Percentiles rank a stretch among this genome's conserved stretches.
phyloP scores from a whole-genome alignment of 2,113 vertebrate genomes.

The Gambusia holbrooki region DNA sequence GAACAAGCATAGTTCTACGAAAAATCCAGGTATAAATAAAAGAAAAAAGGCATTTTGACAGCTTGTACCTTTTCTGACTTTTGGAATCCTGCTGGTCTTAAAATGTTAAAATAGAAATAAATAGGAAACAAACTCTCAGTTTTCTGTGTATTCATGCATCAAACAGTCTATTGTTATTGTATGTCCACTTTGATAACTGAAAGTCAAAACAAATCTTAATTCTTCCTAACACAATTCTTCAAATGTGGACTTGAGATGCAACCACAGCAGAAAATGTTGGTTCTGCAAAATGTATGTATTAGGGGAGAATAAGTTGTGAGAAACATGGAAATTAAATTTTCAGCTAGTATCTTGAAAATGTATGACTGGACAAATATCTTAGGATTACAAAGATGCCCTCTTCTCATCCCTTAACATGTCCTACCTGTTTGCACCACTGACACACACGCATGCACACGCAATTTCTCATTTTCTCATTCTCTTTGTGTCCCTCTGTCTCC shows the following conservation, averaged over 20 bases:
- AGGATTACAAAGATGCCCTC: too few relatives aligned
- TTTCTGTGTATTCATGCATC: not conserved
- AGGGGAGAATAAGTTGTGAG: conserved; percentile 5
- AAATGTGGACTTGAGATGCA: not conserved
- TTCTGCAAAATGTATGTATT: not conserved
- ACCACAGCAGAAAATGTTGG: not conserved
- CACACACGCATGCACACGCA: not conserved
- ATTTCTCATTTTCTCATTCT: conserved; percentile 41
- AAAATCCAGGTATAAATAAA: too few relatives aligned
- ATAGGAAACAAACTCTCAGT: not conserved
- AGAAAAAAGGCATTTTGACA: too few relatives aligned
- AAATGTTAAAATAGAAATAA: not conserved
- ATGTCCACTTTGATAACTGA: not conserved
- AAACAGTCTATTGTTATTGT: not conserved
- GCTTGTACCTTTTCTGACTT: not conserved
- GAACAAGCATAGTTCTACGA: too few relatives aligned
- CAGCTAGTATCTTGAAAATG: conserved; percentile 10
- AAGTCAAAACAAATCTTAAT: not conserved
- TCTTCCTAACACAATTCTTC: not conserved
- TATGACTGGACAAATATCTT: conserved; percentile 17
- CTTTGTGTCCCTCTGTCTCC: conserved; percentile 52
- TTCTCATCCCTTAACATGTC: not conserved
- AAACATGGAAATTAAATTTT: conserved; percentile 30
- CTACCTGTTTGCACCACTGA: not conserved
- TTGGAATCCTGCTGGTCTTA: not conserved